Percentiles rank a stretch among this genome's conserved stretches.
Conservation (phyloP, 2,797 vertebrate species). For the Clarias platycephalus region DNA sequence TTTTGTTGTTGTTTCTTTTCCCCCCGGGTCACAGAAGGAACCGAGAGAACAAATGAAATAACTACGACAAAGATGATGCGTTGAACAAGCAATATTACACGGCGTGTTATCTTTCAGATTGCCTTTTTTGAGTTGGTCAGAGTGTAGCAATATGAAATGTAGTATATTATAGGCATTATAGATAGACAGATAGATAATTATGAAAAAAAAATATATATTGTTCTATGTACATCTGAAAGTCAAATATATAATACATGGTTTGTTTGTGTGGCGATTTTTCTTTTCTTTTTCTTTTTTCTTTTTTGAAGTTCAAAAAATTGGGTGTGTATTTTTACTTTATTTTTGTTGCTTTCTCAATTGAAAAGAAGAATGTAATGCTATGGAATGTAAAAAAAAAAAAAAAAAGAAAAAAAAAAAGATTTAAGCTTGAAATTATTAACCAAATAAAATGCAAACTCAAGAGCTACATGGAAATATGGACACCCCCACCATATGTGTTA, state of each 20-base stretch:
- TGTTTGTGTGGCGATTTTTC: slow-evolving; percentile 10
- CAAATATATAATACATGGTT: slow-evolving; percentile 39
- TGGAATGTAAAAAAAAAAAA: slow-evolving; percentile 58
- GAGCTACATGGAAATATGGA: slow-evolving; percentile 1
- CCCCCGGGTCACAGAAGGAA: not conserved
- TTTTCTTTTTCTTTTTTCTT: slow-evolving; percentile 65
- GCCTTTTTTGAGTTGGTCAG: slow-evolving; percentile 47
- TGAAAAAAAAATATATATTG: slow-evolving; percentile 50
- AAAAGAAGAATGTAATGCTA: slow-evolving; percentile 66
- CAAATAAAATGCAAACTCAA: slow-evolving; percentile 35
- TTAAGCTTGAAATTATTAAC: slow-evolving; percentile 41
- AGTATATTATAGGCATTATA: slow-evolving; percentile 44
- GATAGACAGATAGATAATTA: slow-evolving; percentile 36
- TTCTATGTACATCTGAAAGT: slow-evolving; percentile 57
- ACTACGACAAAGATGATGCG: not conserved
- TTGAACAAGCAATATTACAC: slow-evolving; percentile 71
- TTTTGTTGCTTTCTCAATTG: slow-evolving; percentile 32
- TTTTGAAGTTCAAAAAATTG: not conserved
- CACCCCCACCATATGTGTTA: too few species aligned
- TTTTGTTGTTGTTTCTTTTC: too few species aligned
- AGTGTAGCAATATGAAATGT: slow-evolving; percentile 46
- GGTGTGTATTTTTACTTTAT: slow-evolving; percentile 46
- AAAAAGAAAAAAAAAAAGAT: not conserved
- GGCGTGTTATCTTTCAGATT: slow-evolving; percentile 57
- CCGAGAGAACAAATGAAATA: not conserved